Percentiles rank a stretch among this genome's conserved stretches.
phyloP scores from a whole-genome alignment of 2,113 vertebrate genomes.

The Myrmecobius fasciatus region DNA sequence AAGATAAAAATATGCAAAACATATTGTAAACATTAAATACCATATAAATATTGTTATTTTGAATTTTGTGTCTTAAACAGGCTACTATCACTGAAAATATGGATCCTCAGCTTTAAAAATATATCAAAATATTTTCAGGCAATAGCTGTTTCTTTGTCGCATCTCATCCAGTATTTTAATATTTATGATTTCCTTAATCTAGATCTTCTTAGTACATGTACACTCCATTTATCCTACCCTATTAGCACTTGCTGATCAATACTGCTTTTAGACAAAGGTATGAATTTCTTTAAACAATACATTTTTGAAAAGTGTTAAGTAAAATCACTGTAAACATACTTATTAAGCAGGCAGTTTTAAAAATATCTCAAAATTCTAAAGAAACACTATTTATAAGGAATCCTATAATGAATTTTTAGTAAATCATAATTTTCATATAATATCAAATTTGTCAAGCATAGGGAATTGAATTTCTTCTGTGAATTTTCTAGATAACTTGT shows the following conservation, averaged over 20 bases:
- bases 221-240: not conserved
- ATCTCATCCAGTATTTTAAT: not conserved
- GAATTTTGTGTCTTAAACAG: not conserved
- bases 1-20: not conserved
- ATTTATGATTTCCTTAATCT: not conserved
- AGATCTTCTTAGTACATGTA: not conserved
- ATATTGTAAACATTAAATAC: not conserved
- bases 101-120: not conserved
- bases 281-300: not conserved
- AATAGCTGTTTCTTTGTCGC: not conserved
- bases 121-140: not conserved
- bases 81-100: not conserved
- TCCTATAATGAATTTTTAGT: not conserved
- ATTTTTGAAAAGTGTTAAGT: not conserved
- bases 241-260: not conserved
- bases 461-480: not conserved
- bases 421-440: not conserved
- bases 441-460: not conserved
- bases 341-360: not conserved
- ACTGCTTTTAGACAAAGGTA: not conserved
- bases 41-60: not conserved
- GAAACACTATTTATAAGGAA: not conserved
- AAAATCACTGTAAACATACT: too few species aligned
- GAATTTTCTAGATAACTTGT: not conserved
- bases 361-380: not conserved